These are phyloP conservation scores for Aurelia aurita complex sp. Pacific DNA, from an alignment of 30 jellyfish, hydroid and myxozoan genomes.

Conservation along the genomic window DNA sequence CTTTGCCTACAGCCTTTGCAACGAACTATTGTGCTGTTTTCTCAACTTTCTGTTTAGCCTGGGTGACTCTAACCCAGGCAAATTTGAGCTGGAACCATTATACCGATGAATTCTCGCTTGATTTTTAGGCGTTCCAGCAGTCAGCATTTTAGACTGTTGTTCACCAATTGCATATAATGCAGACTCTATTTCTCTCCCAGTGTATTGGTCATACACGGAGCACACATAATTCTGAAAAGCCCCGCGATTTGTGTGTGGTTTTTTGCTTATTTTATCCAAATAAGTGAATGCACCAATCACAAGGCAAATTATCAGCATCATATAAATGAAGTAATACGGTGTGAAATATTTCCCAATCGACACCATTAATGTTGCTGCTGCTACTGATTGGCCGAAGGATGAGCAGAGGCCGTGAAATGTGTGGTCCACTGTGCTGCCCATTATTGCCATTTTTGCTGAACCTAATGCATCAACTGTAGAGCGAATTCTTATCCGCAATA, in stretches of 20 bases:
- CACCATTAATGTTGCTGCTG: slow-evolving; percentile 54
- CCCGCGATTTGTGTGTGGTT: slow-evolving; percentile 39
- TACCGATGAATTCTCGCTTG: not conserved
- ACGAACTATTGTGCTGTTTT: too few relatives aligned
- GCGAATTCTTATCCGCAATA: too few relatives aligned
- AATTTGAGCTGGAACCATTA: slow-evolving; percentile 27
- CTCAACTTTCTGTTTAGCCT: slow-evolving; percentile 10
- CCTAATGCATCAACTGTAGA: too few relatives aligned
- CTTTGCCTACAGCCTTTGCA: too few relatives aligned
- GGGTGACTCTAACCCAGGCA: slow-evolving; percentile 23
- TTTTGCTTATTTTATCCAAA: slow-evolving; percentile 24
- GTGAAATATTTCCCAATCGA: slow-evolving; percentile 53
- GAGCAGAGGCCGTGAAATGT: slow-evolving; percentile 28
- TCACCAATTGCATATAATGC: slow-evolving; percentile 40
- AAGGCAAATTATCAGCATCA: slow-evolving; percentile 22
- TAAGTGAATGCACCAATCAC: slow-evolving; percentile 27
- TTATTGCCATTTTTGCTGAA: not conserved
- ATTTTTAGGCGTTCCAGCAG: slow-evolving; percentile 20
- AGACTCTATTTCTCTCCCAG: slow-evolving; percentile 23
- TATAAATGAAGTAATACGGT: slow-evolving; percentile 24
- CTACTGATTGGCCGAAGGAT: slow-evolving; percentile 43
- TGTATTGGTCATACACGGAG: slow-evolving; percentile 19
- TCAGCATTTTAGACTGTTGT: slow-evolving; percentile 41
- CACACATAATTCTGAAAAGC: slow-evolving; percentile 28
- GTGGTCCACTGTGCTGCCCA: slow-evolving; percentile 30